A percentile compares a stretch with the other conserved stretches of the same genome.
phyloP scores from a whole-genome alignment of 1,140 invertebrate genomes.

The Maniola jurtina region DNA sequence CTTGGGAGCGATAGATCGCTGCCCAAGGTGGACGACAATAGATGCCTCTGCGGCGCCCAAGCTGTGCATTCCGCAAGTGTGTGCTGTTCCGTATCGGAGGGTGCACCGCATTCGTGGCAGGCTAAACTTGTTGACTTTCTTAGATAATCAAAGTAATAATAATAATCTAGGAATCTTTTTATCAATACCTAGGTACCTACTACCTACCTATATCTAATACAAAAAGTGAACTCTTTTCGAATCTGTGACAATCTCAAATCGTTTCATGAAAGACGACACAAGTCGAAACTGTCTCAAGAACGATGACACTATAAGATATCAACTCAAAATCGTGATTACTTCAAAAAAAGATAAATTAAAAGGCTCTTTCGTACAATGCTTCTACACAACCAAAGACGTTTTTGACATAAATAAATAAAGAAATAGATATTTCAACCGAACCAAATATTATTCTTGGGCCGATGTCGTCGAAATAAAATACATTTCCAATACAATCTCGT shows the following conservation, averaged over 20 bases:
- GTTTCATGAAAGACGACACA: background rate
- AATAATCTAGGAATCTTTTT: too few relatives aligned
- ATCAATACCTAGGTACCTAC: too few relatives aligned
- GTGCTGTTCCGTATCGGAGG: too few relatives aligned
- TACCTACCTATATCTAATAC: background rate
- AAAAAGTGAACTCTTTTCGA: background rate
- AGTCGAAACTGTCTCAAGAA: background rate
- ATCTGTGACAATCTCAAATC: slow-evolving; percentile 1
- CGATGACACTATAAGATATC: background rate
- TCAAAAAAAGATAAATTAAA: slow-evolving; percentile 2
- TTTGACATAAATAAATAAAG: slow-evolving; percentile 16
- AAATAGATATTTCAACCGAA: slow-evolving; percentile 1
- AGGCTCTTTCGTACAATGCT: background rate
- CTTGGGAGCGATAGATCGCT: too few relatives aligned
- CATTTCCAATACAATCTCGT: slow-evolving; percentile 28
- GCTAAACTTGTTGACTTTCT: too few relatives aligned
- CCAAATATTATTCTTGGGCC: slow-evolving; percentile 28
- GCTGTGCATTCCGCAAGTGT: too few relatives aligned
- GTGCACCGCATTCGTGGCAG: too few relatives aligned
- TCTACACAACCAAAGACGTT: background rate
- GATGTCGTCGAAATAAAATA: slow-evolving; percentile 34
- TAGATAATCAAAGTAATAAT: too few relatives aligned
- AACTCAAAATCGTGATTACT: background rate
- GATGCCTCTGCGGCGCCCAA: too few relatives aligned
- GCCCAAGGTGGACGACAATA: too few relatives aligned